These are phyloP conservation scores for Morpho helenor DNA, from an alignment of 2,888 invertebrate genomes.

Conservation along the genomic window DNA sequence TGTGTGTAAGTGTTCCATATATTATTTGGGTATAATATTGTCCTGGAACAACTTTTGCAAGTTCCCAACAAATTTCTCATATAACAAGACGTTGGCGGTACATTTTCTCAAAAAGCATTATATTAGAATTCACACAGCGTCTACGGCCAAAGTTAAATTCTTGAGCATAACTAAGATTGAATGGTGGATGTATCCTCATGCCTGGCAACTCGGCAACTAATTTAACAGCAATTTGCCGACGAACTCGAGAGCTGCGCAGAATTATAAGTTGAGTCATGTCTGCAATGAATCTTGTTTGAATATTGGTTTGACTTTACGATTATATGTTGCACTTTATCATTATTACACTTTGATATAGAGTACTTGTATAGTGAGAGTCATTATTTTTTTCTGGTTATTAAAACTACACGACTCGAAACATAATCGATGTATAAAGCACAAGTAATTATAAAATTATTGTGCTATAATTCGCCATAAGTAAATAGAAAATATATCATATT, in stretches of 20 bases:
- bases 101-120: conserved; percentile 10
- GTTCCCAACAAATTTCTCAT: background rate
- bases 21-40: no score
- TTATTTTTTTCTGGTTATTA: no score
- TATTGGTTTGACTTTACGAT: conserved; percentile 27
- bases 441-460: no score
- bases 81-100: conserved; percentile 1
- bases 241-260: conserved; percentile 32
- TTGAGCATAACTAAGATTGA: conserved; percentile 27
- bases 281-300: conserved; percentile 36
- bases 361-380: no score
- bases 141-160: conserved; percentile 25
- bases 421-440: no score
- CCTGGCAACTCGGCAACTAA: conserved; percentile 41
- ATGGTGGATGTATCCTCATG: conserved; percentile 24
- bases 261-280: conserved; percentile 32
- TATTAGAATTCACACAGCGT: conserved; percentile 13
- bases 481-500: no score
- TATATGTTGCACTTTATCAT: background rate
- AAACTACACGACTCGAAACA: no score
- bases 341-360: background rate
- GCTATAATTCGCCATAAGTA: no score
- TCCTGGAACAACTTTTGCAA: background rate
- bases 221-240: conserved; percentile 50
- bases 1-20: no score